phyloP scores from a whole-genome alignment of 1,140 invertebrate genomes.

The Drosophila orosa region DNA sequence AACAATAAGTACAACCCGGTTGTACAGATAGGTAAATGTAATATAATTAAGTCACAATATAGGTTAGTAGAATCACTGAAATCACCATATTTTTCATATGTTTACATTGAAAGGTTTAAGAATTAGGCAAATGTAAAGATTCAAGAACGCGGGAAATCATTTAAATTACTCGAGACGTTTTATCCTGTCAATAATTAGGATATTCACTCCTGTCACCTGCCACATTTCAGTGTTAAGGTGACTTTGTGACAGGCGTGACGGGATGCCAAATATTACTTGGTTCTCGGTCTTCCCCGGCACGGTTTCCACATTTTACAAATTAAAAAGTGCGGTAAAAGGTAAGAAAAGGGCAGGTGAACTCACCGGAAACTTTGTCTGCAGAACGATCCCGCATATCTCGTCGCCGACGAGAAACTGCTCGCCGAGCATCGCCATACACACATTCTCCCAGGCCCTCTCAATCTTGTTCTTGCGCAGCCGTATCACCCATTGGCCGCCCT shows the following conservation, averaged over 20 bases:
- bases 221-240: background rate
- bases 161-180: background rate
- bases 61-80: too few relatives aligned
- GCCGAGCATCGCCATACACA: slow-evolving; percentile 98
- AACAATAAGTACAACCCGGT: slow-evolving; percentile 7
- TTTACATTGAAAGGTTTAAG: too few relatives aligned
- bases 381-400: slow-evolving; percentile 99
- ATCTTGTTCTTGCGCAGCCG: slow-evolving; percentile 97
- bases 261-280: background rate
- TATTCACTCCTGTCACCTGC: background rate
- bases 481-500: slow-evolving; percentile 98
- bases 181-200: slow-evolving; percentile 1
- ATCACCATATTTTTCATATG: too few relatives aligned
- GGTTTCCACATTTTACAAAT: slow-evolving; percentile 29
- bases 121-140: background rate
- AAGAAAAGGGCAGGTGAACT: slow-evolving; percentile 35
- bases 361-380: slow-evolving; percentile 96
- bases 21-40: slow-evolving; percentile 9
- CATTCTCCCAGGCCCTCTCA: slow-evolving; percentile 98
- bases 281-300: background rate
- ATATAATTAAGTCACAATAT: slow-evolving; percentile 6
- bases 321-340: background rate
- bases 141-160: background rate
- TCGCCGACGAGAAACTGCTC: slow-evolving; percentile 99
- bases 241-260: background rate